phyloP scores from a whole-genome alignment of 2,113 vertebrate genomes.

The Ochotona curzoniae region DNA sequence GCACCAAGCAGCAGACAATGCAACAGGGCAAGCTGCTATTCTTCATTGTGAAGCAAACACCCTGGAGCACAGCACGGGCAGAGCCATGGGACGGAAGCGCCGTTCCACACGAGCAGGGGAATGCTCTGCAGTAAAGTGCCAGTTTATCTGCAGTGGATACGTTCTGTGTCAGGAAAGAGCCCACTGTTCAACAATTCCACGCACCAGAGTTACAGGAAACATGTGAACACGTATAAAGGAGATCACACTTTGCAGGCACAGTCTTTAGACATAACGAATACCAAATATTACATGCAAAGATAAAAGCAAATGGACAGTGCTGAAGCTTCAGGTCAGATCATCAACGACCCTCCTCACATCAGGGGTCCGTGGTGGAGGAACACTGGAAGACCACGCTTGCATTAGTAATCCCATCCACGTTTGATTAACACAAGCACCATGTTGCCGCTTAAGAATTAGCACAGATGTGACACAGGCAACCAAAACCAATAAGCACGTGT shows the following conservation, averaged over 20 bases:
- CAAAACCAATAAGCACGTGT: background rate
- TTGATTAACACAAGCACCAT: background rate
- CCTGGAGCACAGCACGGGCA: conserved; percentile 22
- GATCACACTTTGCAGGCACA: background rate
- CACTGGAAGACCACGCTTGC: background rate
- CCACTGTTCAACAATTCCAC: background rate
- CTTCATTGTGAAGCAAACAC: conserved; percentile 51
- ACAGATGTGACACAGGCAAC: background rate
- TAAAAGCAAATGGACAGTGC: background rate
- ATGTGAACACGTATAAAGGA: background rate
- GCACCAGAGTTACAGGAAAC: background rate
- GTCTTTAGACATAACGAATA: background rate
- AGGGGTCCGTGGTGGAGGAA: fast-evolving
- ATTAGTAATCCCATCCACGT: background rate
- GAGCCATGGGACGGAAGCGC: background rate
- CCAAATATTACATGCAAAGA: background rate
- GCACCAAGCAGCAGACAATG: background rate
- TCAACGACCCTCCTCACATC: fast-evolving
- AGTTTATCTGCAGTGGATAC: conserved; percentile 33
- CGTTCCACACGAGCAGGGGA: background rate
- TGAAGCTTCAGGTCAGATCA: background rate
- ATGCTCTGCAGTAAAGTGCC: background rate
- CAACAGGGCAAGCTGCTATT: conserved; percentile 5
- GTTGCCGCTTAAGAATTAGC: background rate
- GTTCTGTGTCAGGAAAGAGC: background rate